Evolutionary conservation across 2,797 vertebrate genomes (phyloP), one percentile per base, ranked within the genome.

Genomic region (Peromyscus attwateri): DNA sequence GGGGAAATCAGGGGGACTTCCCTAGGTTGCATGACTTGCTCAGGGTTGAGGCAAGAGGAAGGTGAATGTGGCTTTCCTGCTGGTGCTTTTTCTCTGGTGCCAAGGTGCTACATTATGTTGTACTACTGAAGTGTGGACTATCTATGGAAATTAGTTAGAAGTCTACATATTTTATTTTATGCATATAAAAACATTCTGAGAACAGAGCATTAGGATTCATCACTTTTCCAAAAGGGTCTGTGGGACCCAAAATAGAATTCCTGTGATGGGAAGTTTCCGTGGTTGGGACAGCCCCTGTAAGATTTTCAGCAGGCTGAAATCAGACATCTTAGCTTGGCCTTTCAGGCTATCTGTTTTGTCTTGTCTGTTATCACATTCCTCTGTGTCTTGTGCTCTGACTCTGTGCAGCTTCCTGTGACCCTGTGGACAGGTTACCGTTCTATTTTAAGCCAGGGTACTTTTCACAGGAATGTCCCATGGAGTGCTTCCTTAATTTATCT

Each of bases 371-470:
- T 60, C 95, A 76, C 95, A 84, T 97, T 95, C 93, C 82, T 89
- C 87, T 94, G 81, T 90, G 62, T 91, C 75, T 80, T 96, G 89
- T 79, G 57, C 37, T 87, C 88, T 94, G 85, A 92, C 62, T 75
- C 25, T 66, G 12, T 31, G 17, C 66, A 93, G 46, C 55, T 93
- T 66, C 60, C 64, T 40, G 21, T 75, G 46, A 52, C 49, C 70
- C 70, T 89, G 71, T 60, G 49, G 92, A 55, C 57, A 95, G 77
- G 66, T 83, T 57, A 21, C 84, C 91, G 29, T 96, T 95, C 95
- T 97, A 96, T 96, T 97, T 96, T 92, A 93, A 93, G 89, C 87
- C 84, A 79, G 17, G 14, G 34, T 94, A 16, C 55, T 94, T 89
- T 94, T 88, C 91, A 73, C 70, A 85, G 68, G 75, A 89, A 88